Evolutionary conservation across 2,797 vertebrate species (phyloP).

Genomic region (Acipenser transmontanus): DNA sequence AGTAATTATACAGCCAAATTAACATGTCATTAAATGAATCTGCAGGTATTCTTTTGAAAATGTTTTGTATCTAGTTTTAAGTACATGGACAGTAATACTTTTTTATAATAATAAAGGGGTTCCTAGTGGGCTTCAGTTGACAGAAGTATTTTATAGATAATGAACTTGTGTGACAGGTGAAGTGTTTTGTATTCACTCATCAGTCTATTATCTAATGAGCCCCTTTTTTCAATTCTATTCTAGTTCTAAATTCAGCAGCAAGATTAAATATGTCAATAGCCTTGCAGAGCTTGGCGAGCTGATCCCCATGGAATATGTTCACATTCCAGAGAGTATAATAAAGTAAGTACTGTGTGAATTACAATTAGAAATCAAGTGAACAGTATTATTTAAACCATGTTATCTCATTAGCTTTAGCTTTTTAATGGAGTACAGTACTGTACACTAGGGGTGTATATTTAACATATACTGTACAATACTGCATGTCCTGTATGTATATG

Average conservation of each 20-base stretch:
- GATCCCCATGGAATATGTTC: constrained; percentile 85
- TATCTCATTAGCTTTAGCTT: too few relatives aligned
- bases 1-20: neutral
- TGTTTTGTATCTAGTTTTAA: neutral
- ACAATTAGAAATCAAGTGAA: too few relatives aligned
- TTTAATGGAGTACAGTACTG: too few relatives aligned
- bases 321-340: constrained; percentile 82
- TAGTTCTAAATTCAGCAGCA: constrained; percentile 93
- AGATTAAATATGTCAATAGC: constrained; percentile 82
- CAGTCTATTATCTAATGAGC: neutral
- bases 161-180: neutral
- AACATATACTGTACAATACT: too few relatives aligned
- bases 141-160: neutral
- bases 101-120: neutral
- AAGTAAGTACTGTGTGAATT: constrained; percentile 65
- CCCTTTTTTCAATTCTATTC: constrained; percentile 23
- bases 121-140: neutral
- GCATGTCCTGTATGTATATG: too few relatives aligned
- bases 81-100: neutral
- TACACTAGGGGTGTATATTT: too few relatives aligned
- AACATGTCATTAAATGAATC: neutral
- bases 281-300: constrained; percentile 74
- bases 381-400: too few relatives aligned
- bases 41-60: neutral
- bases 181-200: neutral